phyloP scores from a whole-genome alignment of 23 tunicate species.

The Clavelina lepadiformis region DNA sequence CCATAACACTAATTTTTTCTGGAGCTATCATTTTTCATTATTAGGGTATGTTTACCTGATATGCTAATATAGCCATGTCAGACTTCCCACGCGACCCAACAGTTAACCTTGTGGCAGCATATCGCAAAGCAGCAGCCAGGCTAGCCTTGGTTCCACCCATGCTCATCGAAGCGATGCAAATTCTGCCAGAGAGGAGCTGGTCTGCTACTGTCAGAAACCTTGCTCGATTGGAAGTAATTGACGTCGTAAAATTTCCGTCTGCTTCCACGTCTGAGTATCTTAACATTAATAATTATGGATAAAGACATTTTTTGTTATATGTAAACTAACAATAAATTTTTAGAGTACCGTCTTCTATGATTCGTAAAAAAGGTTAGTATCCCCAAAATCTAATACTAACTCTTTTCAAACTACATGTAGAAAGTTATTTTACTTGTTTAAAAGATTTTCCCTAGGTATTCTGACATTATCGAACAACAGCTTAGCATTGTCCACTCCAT shows the following conservation, averaged over 20 bases:
- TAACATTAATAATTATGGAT: constrained; percentile 5
- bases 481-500: constrained; percentile 98
- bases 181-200: constrained; percentile 91
- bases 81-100: constrained; percentile 85
- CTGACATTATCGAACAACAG: constrained; percentile 77
- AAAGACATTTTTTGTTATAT: no score
- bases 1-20: no score
- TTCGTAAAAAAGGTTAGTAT: background rate
- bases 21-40: background rate
- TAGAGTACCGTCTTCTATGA: background rate
- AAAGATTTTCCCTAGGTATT: constrained; percentile 86
- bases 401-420: background rate
- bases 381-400: no score
- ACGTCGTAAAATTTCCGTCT: constrained; percentile 71
- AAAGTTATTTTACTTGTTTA: constrained; percentile 55
- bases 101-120: constrained; percentile 91
- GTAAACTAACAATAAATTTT: background rate
- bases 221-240: constrained; percentile 72
- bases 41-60: constrained; percentile 75
- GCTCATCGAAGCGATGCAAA: constrained; percentile 99
- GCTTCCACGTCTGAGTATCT: constrained; percentile 90
- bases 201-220: constrained; percentile 96
- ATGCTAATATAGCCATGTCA: constrained; percentile 82
- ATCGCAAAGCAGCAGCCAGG: constrained; percentile 74
- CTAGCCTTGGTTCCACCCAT: constrained; percentile 93